Evolutionary conservation across 2,888 invertebrate genomes (phyloP).

Genomic region (Chesias legatella): DNA sequence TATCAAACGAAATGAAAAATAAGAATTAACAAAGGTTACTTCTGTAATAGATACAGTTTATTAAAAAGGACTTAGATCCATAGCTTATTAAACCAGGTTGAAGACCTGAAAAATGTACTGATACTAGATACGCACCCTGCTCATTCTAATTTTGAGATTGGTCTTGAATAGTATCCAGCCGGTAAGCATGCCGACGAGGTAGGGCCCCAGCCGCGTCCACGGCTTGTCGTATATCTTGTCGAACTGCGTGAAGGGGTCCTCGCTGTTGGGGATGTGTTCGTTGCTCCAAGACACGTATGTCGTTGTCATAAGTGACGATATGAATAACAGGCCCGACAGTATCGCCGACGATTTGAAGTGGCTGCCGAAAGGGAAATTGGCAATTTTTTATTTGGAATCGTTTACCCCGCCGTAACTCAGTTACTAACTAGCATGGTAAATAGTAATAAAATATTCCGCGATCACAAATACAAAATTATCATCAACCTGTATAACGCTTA

Average conservation of each 20-base stretch:
- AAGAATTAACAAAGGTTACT: no score
- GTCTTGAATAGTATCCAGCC: constrained; percentile 92
- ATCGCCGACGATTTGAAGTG: constrained; percentile 89
- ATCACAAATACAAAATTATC: no score
- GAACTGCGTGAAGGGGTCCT: constrained; percentile 91
- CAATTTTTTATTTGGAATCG: background rate
- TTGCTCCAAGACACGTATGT: constrained; percentile 89
- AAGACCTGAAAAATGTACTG: background rate
- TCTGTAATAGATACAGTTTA: no score
- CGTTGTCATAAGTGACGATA: constrained; percentile 89
- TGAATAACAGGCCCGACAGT: constrained; percentile 82
- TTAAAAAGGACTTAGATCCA: no score
- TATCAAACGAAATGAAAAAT: no score
- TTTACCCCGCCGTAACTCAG: no score
- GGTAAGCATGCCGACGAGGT: constrained; percentile 90
- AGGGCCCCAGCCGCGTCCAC: constrained; percentile 92
- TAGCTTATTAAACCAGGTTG: no score
- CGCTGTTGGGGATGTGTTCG: constrained; percentile 88
- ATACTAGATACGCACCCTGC: constrained; percentile 73
- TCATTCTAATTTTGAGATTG: constrained; percentile 87
- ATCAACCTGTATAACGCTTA: no score
- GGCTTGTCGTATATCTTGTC: constrained; percentile 95
- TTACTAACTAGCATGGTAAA: no score
- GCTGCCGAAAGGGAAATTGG: constrained; percentile 50
- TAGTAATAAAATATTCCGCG: no score